Percentiles rank a stretch among this genome's conserved stretches.
Conservation (phyloP, 2,113 vertebrate species). For the Apteryx owenii region DNA sequence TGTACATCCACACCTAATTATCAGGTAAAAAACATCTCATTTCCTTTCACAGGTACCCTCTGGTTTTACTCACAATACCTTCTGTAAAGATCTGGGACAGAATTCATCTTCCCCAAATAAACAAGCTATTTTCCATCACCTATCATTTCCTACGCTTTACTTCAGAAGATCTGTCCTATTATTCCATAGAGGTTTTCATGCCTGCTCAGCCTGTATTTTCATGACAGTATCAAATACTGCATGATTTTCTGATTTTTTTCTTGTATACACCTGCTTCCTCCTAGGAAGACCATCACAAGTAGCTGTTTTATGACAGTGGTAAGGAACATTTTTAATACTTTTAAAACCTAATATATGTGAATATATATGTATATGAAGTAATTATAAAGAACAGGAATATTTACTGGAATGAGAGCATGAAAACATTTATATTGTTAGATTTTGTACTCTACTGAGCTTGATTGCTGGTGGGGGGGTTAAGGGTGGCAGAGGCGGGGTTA, state of each 20-base stretch:
- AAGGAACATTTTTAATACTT: background rate
- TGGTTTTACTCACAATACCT: background rate
- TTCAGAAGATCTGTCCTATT: background rate
- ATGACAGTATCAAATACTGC: background rate
- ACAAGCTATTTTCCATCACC: background rate
- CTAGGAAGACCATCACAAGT: background rate
- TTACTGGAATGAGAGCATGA: background rate
- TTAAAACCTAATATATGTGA: background rate
- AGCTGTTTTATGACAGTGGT: background rate
- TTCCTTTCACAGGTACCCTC: background rate
- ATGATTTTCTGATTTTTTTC: background rate
- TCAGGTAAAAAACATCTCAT: background rate
- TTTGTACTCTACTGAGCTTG: background rate
- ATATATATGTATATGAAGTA: background rate
- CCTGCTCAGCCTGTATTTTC: background rate
- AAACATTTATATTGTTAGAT: background rate
- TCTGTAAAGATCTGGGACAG: background rate
- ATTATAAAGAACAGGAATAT: background rate
- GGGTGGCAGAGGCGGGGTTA: too few relatives aligned
- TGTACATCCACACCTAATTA: conserved; percentile 7
- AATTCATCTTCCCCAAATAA: background rate
- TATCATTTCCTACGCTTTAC: background rate
- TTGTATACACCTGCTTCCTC: background rate
- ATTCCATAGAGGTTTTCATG: background rate
- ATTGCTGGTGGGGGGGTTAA: background rate